Evolutionary conservation across 2,797 vertebrate genomes (phyloP).

Genomic region (Acestrorhynchus altus): DNA sequence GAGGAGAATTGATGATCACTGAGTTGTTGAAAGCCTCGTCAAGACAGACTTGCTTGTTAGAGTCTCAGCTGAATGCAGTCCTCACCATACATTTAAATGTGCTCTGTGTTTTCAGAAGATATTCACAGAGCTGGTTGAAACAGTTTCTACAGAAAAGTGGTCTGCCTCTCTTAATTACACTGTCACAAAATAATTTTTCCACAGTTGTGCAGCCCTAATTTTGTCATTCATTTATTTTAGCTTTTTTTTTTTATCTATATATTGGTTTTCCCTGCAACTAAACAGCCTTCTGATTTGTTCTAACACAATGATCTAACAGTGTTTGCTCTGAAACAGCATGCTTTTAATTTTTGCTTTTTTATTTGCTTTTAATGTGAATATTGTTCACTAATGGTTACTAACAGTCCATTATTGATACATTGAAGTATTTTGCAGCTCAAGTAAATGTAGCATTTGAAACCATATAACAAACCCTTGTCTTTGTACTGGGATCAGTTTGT

Average conservation of each 20-base stretch:
- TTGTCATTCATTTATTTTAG: background rate
- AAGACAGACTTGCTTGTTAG: background rate
- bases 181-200: background rate
- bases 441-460: conserved; percentile 23
- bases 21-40: no score
- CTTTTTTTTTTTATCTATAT: background rate
- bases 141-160: no score
- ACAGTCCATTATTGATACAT: background rate
- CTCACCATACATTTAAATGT: background rate
- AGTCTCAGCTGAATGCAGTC: background rate
- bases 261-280: background rate
- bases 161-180: background rate
- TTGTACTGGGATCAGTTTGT: background rate
- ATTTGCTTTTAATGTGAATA: background rate
- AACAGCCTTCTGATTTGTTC: background rate
- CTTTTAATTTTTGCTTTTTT: background rate
- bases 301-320: background rate
- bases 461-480: background rate
- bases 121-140: no score
- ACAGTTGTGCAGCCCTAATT: conserved; percentile 13
- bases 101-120: background rate
- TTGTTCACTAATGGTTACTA: background rate
- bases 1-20: no score
- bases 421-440: conserved; percentile 19
- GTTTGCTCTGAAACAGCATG: background rate